Evolutionary conservation across 2,888 invertebrate species (phyloP).

Genomic region (Acanthacorydalis orientalis): DNA sequence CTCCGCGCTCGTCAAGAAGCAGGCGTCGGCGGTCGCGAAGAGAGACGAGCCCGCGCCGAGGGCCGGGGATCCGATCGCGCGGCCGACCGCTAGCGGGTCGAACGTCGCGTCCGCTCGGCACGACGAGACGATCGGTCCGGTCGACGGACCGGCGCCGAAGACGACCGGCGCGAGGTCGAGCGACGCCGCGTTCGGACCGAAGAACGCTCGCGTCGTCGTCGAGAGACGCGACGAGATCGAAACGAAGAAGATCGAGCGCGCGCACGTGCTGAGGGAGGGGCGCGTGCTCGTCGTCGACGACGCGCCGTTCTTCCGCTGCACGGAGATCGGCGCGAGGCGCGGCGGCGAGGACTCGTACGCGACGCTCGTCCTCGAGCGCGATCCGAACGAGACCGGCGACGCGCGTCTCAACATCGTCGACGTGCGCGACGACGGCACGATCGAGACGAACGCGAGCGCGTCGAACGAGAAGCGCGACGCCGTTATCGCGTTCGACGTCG

Average conservation of each 20-base stretch:
- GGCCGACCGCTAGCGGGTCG: not conserved
- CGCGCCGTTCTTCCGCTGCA: too few relatives aligned
- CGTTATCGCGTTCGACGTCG: constrained; percentile 10
- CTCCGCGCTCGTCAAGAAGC: constrained; percentile 3
- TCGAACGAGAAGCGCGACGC: not conserved
- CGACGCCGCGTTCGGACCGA: constrained; percentile 1
- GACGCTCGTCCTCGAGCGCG: not conserved
- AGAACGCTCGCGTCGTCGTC: constrained; percentile 1
- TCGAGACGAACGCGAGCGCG: not conserved
- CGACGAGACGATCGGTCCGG: too few relatives aligned
- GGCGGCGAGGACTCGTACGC: constrained; percentile 1
- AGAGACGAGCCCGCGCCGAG: not conserved
- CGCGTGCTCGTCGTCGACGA: not conserved
- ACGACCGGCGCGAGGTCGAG: not conserved
- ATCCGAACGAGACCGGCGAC: not conserved
- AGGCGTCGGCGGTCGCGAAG: not conserved
- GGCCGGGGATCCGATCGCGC: constrained; percentile 3
- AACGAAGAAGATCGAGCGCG: not conserved
- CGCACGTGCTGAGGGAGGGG: not conserved
- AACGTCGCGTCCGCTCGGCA: too few relatives aligned
- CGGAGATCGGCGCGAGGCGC: not conserved
- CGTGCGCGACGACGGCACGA: not conserved
- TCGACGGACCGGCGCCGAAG: not conserved
- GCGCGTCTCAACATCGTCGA: not conserved
- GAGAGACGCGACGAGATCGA: not conserved